Conservation (phyloP, 2,113 vertebrate genomes). For the Dolichallabes microphthalmus region DNA sequence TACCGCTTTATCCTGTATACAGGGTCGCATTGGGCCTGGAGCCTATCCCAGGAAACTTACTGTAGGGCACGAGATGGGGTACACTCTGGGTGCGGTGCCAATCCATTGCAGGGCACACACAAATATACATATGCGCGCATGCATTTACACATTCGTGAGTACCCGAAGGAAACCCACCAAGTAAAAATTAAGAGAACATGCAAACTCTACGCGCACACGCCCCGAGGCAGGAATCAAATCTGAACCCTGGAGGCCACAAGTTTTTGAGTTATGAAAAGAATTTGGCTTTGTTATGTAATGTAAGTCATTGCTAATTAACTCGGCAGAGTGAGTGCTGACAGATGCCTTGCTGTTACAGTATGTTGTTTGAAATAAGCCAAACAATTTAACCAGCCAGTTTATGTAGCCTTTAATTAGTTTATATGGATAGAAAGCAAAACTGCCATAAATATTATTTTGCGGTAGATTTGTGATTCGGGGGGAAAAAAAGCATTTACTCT, state of each 20-base stretch:
- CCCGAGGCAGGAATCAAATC: too few relatives aligned
- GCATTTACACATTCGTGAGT: too few relatives aligned
- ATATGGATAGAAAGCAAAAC: neutral
- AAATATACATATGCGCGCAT: too few relatives aligned
- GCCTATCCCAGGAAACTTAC: too few relatives aligned
- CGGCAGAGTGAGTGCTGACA: neutral
- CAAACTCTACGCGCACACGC: too few relatives aligned
- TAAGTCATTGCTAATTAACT: neutral
- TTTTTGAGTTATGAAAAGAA: neutral
- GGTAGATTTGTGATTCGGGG: neutral
- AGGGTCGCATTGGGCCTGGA: too few relatives aligned
- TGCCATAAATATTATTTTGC: neutral
- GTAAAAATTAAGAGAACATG: too few relatives aligned
- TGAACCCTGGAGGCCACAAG: neutral
- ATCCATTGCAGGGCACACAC: too few relatives aligned
- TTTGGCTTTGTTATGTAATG: neutral
- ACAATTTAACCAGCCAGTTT: neutral
- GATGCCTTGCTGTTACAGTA: neutral
- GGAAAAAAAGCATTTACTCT: neutral
- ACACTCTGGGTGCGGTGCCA: too few relatives aligned
- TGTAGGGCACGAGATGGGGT: too few relatives aligned
- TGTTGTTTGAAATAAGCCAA: conserved; percentile 4
- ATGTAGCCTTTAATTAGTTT: neutral
- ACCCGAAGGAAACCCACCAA: too few relatives aligned
- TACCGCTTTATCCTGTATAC: too few relatives aligned